phyloP scores from a whole-genome alignment of 2,113 vertebrate genomes.

The Urocynchramus pylzowi region DNA sequence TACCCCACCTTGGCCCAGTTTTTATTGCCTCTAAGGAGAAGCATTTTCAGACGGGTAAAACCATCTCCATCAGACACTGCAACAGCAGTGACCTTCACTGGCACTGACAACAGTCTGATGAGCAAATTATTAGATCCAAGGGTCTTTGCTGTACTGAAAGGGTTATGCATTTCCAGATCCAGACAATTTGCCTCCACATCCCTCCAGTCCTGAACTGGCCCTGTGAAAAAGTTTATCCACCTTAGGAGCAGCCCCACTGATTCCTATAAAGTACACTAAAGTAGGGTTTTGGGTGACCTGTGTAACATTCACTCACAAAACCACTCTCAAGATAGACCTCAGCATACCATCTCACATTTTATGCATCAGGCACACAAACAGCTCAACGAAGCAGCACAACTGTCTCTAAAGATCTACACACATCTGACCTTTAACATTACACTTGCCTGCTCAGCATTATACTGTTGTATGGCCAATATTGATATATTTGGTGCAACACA shows the following conservation, averaged over 20 bases:
- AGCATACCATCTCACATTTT: not conserved
- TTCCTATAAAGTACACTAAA: not conserved
- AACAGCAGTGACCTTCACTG: not conserved
- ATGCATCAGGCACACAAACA: not conserved
- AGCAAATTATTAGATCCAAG: not conserved
- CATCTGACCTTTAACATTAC: not conserved
- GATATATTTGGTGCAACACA: not conserved
- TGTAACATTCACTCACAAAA: not conserved
- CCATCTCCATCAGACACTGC: not conserved
- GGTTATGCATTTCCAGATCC: not conserved
- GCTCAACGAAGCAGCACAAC: not conserved
- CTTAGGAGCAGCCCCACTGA: not conserved
- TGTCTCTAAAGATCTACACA: not conserved
- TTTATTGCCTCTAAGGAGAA: not conserved
- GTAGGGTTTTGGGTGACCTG: not conserved
- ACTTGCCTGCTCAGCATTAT: not conserved
- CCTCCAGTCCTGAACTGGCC: not conserved
- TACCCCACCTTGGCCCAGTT: not conserved
- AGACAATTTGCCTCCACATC: not conserved
- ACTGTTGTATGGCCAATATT: not conserved
- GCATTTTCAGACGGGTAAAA: not conserved
- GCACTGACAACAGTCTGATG: not conserved
- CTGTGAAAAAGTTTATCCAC: not conserved
- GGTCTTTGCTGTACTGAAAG: not conserved
- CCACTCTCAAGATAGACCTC: not conserved